Conservation (phyloP, 2,888 invertebrate genomes). For the Drosophila nigricruria region DNA sequence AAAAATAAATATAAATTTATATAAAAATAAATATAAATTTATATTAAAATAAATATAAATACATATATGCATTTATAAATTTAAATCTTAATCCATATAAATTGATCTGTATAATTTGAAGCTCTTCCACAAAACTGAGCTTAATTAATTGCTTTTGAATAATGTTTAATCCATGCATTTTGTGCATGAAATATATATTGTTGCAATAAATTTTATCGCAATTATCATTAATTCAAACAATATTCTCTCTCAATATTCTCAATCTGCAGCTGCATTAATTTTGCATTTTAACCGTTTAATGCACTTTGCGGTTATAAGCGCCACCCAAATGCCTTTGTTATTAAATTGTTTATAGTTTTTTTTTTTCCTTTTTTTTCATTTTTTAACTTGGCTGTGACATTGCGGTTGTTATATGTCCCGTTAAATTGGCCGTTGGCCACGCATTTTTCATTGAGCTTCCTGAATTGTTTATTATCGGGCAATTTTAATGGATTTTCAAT, state of each 20-base stretch:
- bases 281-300: slow-evolving; percentile 4
- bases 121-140: not conserved
- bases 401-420: slow-evolving; percentile 8
- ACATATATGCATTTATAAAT: not conserved
- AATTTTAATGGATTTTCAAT: slow-evolving; percentile 20
- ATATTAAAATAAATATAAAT: not conserved
- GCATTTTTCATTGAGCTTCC: slow-evolving; percentile 17
- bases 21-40: not conserved
- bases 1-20: not conserved
- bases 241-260: not conserved
- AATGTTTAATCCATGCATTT: not conserved
- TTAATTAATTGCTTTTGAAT: slow-evolving; percentile 1
- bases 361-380: slow-evolving; percentile 4
- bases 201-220: slow-evolving; percentile 7
- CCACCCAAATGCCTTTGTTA: slow-evolving; percentile 17
- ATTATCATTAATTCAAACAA: slow-evolving; percentile 7
- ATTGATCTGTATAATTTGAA: not conserved
- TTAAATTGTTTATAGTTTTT: slow-evolving; percentile 42
- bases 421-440: slow-evolving; percentile 15
- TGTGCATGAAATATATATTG: not conserved
- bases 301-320: slow-evolving; percentile 28
- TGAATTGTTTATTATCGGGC: slow-evolving; percentile 15
- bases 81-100: not conserved
- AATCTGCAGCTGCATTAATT: slow-evolving; percentile 8
- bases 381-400: slow-evolving; percentile 18